Evolutionary conservation across 2,113 vertebrate genomes (phyloP).

Genomic region (Barbus barbus): DNA sequence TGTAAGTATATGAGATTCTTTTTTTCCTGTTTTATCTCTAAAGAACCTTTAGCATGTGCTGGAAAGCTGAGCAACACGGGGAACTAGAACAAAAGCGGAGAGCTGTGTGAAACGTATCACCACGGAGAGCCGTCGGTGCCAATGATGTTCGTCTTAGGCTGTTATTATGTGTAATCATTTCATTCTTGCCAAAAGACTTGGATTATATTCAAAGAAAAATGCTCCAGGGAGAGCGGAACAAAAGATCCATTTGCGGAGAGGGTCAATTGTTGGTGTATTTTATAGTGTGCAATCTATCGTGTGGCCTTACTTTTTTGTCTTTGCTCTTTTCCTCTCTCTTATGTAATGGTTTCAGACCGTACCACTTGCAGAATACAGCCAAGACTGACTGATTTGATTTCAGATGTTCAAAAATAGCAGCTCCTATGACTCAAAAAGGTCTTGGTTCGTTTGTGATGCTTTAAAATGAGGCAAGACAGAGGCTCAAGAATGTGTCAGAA

Average conservation of each 20-base stretch:
- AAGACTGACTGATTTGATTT: background rate
- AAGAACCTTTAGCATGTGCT: constrained; percentile 20
- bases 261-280: constrained; percentile 57
- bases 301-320: constrained; percentile 59
- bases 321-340: constrained; percentile 46
- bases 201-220: constrained; percentile 51
- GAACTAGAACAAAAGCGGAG: constrained; percentile 16
- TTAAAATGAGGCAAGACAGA: constrained; percentile 36
- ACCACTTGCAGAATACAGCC: constrained; percentile 29
- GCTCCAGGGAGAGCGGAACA: constrained; percentile 46
- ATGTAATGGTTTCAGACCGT: constrained; percentile 35
- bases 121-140: constrained; percentile 31
- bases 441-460: constrained; percentile 52
- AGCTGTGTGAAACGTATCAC: constrained; percentile 36
- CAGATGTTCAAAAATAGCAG: constrained; percentile 30
- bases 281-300: constrained; percentile 59
- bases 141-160: constrained; percentile 40
- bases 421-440: constrained; percentile 28
- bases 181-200: constrained; percentile 45
- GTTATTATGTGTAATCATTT: constrained; percentile 52
- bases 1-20: constrained; percentile 40
- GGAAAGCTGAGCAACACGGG: background rate
- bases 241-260: constrained; percentile 50
- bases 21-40: constrained; percentile 33
- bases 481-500: constrained; percentile 53